Evolutionary conservation across 2,797 vertebrate genomes (phyloP), one percentile per base, ranked within the genome.

Genomic region (Sitta carolinensis): DNA sequence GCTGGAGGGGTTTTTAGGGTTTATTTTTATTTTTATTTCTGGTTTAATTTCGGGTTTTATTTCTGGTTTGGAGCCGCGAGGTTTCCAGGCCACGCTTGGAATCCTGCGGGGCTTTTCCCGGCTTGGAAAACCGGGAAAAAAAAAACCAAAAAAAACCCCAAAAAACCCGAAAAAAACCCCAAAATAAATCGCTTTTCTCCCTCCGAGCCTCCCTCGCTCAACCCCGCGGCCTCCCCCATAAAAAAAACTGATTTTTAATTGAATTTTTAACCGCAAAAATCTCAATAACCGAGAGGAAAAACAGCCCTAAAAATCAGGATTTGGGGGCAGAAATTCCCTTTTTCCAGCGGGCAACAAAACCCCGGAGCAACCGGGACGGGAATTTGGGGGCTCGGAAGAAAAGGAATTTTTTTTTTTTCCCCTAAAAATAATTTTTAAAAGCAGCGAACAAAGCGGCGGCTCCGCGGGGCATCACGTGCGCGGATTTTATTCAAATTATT

Each of bases 401-500:
- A 79, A 79, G 29, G 27, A 78, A 73, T 84, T 57, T 89, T 83
- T 82, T 63, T 43, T 68, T 20, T 6, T 40, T 40, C 14, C 14
- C 40, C 5, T 89, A 87, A 83, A 58, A 32, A 21, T 70, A 14
- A 74, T 40, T 40, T 40, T 40, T 40, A 57, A 38, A 79, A 61
- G 15, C 22, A 54, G 63, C 58, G 92, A 76, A 87, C 87, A 87
- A 91, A 94, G 90, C 20, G 62, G 77, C 30, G 81, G 82, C 75
- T 69, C 70, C 84, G 59, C 70, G 68, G 84, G 83, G 76, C 86
- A 83, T 90, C 88, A 86, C 86, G 55, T 77, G 91, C 72, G 84
- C 78, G 4, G 4, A 48, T 84, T 89, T 87, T 48, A 88, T 94
- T 78, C 80, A 64, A 94, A 94, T 70, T 86, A 73, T 84, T 87